Conservation (phyloP, 2,113 vertebrate species). For the Bubo scandiacus region DNA sequence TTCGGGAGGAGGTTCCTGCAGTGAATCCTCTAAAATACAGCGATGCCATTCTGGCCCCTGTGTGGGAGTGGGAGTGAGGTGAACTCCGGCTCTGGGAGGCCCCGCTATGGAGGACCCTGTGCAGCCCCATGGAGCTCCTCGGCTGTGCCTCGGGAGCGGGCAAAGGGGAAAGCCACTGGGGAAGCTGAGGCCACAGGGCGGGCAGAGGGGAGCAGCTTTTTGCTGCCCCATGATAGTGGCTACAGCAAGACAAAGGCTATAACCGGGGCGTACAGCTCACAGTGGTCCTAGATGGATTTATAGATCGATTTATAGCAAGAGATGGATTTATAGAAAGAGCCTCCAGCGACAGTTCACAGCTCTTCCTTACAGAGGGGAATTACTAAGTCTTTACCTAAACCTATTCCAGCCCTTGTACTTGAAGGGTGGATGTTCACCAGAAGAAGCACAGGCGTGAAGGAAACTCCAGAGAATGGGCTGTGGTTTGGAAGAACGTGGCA, state of each 20-base stretch:
- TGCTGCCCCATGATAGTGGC: not conserved
- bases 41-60: not conserved
- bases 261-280: not conserved
- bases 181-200: rapidly evolving
- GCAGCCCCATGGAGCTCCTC: not conserved
- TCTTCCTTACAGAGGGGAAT: not conserved
- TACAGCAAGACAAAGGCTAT: not conserved
- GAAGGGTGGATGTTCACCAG: not conserved
- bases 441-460: not conserved
- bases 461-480: not conserved
- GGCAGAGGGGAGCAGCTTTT: not conserved
- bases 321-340: not conserved
- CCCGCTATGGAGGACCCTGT: not conserved
- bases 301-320: not conserved
- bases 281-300: not conserved
- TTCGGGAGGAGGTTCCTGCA: not conserved
- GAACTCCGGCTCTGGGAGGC: not conserved
- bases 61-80: not conserved
- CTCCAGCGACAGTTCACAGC: not conserved
- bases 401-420: not conserved
- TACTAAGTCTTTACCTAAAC: not conserved
- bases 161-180: not conserved
- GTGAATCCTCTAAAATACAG: not conserved
- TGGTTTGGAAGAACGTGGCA: not conserved
- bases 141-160: rapidly evolving